Conservation (phyloP, 2,113 vertebrate genomes). For the Petrocephalus microphthalmus region DNA sequence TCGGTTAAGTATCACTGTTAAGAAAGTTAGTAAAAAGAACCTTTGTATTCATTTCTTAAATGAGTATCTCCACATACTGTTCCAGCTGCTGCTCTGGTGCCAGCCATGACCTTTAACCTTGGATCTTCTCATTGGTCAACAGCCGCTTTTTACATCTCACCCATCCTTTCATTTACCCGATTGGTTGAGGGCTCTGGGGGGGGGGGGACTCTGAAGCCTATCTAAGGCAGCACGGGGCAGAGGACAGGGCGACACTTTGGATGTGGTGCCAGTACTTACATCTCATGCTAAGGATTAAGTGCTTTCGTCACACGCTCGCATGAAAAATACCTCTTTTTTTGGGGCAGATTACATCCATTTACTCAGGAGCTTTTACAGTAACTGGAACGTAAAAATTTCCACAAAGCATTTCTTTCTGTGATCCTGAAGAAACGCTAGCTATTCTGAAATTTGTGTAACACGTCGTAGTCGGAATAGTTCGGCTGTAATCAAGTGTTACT, state of each 20-base stretch:
- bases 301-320: not conserved
- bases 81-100: not conserved
- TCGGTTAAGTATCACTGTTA: not conserved
- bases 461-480: conserved; percentile 23
- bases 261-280: not conserved
- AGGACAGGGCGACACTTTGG: not conserved
- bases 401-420: not conserved
- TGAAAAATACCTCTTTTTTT: conserved; percentile 1
- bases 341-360: conserved; percentile 7
- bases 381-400: conserved; percentile 17
- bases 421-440: not conserved
- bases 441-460: conserved; percentile 9
- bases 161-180: not conserved
- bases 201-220: not conserved
- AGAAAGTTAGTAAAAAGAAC: not conserved
- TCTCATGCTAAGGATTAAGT: conserved; percentile 15
- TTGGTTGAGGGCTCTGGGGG: not conserved
- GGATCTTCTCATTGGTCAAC: not conserved
- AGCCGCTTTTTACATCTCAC: conserved; percentile 8
- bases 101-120: not conserved
- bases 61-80: not conserved
- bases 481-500: conserved; percentile 25
- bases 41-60: too few species aligned
- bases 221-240: too few species aligned
- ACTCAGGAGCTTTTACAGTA: conserved; percentile 9